Evolutionary conservation across 1,140 invertebrate genomes (phyloP), one percentile per base, ranked within the genome.

Genomic region (Hyles vespertilio): DNA sequence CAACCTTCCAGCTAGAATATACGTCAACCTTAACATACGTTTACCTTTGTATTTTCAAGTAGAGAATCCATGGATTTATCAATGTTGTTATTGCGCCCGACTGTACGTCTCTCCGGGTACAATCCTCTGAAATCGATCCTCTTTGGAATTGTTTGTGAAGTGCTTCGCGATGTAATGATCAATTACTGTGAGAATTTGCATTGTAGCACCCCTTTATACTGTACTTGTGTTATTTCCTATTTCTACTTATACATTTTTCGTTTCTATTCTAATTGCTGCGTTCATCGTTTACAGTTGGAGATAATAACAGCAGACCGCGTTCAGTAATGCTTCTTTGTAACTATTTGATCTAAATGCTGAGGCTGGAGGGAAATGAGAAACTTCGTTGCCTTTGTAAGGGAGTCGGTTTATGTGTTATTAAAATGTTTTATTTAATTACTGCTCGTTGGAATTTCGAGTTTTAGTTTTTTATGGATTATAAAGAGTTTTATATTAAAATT

Each of bases 101-200:
- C 11, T 54, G 43, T 54, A 54, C 52, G 7, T 44, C 36, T 43
- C 11, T 34, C 46, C n/a, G 45, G 47, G n/a, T 47, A 43, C 44
- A 32, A 56, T 56, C 45, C 32, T 48, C 44, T 57, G 59, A 61
- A 68, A 61, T 58, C 54, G 59, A 64, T 65, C 57, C 59, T 51
- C 55, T 58, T 62, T 57, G 52, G 46, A 47, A 60, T 62, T 65
- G 55, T 62, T 59, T 59, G 53, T 40, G 60, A 56, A 53, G 56
- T 49, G 54, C 36, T 50, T 47, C 48, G 53, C 52, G 58, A 63
- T 61, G 59, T 75, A 75, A 72, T 72, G 71, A 74, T 70, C 65
- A 75, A 72, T 70, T 75, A 62, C 50, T 57, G 51, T 32, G 51
- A 33, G 60, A 62, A 66, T 59, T 58, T 61, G 56, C 56, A 59